Evolutionary conservation across 2,888 invertebrate genomes (phyloP), one percentile per base, ranked within the genome.

Genomic region (Erebia ligea): DNA sequence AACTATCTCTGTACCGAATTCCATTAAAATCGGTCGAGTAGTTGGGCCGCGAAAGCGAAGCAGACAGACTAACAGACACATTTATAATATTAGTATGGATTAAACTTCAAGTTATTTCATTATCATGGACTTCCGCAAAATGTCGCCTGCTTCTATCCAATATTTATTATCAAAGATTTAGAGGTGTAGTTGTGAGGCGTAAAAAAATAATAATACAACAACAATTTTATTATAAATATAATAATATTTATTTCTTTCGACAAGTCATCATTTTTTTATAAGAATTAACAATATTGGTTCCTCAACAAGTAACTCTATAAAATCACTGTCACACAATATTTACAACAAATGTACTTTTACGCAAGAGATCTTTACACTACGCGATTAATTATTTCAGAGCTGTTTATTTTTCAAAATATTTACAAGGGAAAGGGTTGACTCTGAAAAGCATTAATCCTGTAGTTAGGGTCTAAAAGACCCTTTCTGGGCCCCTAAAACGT

Each of bases 161-260:
- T 25, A 3, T 25, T 0, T 3, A 25, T 3, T 4, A 25, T 2
- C 25, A 25, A 25, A 25, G 4, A 4, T 3, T 25, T 4, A n/a
- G 25, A 25, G 34, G 34, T 34, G 34, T 34, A 34, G 13, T 48
- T 48, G 48, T 4, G 25, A 8, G 34, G 9, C 9, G 17, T 17
- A 40, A 8, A 15, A 15, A 75, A 76, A 75, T 71, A 74, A 77
- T 75, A 76, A 45, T 62, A 21, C 56, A 52, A 13, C 19, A 19
- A 11, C 19, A 19, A 13, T 19, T 62, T 42, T 61, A 70, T 80
- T 90, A 90, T 89, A 90, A 90, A 90, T 91, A 91, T 91, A 91
- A 88, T 90, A 90, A 90, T 88, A 89, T 89, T 89, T 89, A 88
- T 88, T 89, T 78, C 74, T 84, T 82, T 79, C 81, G 80, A 80